Conservation (phyloP, 2,797 vertebrate species). For the Gymnopithys bicolor region DNA sequence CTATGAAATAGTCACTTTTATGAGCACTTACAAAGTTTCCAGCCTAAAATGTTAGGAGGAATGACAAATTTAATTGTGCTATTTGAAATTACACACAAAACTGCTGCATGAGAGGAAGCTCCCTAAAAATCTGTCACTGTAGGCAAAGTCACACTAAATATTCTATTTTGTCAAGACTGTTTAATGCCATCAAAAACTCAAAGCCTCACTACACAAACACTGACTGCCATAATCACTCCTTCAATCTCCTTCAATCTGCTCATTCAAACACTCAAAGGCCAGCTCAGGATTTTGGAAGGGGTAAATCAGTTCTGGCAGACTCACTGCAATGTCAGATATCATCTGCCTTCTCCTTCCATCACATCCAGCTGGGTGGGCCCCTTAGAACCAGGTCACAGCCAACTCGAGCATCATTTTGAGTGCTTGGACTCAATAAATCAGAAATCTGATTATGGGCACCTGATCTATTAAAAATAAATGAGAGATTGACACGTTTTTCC, state of each 20-base stretch:
- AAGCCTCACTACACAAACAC: background rate
- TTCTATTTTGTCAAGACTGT: background rate
- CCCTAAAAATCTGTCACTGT: background rate
- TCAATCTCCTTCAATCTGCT: background rate
- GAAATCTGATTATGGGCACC: background rate
- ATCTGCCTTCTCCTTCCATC: slow-evolving; percentile 29
- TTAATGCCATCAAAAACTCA: background rate
- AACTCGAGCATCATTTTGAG: background rate
- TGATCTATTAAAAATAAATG: slow-evolving; percentile 22
- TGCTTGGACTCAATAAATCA: background rate
- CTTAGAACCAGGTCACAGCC: background rate
- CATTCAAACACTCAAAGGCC: slow-evolving; percentile 29
- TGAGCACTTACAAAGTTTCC: background rate
- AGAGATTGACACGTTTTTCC: background rate
- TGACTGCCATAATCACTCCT: background rate
- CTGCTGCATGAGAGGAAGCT: background rate
- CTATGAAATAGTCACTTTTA: background rate
- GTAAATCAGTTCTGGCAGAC: slow-evolving; percentile 34
- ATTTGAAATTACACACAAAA: background rate
- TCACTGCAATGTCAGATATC: background rate
- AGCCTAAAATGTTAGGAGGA: background rate
- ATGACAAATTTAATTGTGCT: background rate
- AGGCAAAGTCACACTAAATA: background rate
- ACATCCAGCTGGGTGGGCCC: background rate
- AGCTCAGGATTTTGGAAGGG: slow-evolving; percentile 22